Base-by-base conservation (phyloP, 2,797 vertebrate species). In the Acrossocheilus fasciatus region DNA sequence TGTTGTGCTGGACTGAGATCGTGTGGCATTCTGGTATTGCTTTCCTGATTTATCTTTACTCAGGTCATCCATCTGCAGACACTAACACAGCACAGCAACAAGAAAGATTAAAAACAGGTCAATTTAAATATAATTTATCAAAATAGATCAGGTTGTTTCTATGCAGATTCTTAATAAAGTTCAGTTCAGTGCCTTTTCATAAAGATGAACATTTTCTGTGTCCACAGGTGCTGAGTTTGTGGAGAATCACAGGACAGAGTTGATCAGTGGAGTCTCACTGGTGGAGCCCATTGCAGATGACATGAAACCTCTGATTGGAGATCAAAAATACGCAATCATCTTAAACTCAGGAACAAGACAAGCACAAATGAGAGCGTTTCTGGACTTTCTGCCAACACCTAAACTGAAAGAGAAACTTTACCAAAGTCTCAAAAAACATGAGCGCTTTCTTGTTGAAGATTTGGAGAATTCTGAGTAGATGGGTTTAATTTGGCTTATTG, bases 261-360 rank as follows among this genome's bases (percentile, higher is more conserved):
- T 74, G 72, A 74, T 74, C 43, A 47, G 1, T 0, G 1, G 1
- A 1, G 43, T 74, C n/a, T 8, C 72, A 2, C 72, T 74, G 72
- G 72, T 74, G 72, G 43, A 47, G 43, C 72, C 72, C 14, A 18
- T 74, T 8, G 72, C 72, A 26, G 72, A 74, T 10, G 72, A 74
- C 45, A 47, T 74, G 72, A 74, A 74, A 74, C 0, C 0, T 74
- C n/a, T 30, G 72, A 74, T 74, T 18, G 72, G 72, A 0, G 14
- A 47, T 1, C n/a, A 30, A 50, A 74, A 74, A 74, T 74, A 74
- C 4, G 0, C 0, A 9, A 30, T 18, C 2, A 15, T 74, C 23
- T 30, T 50, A 9, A 47, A 30, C 0, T 4, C n/a, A 30, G 6
- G 1, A 18, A 30, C 72, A 50, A 1, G 2, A 15, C n/a, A 30